phyloP scores from a whole-genome alignment of 2,888 invertebrate species.

The Tachina fera region DNA sequence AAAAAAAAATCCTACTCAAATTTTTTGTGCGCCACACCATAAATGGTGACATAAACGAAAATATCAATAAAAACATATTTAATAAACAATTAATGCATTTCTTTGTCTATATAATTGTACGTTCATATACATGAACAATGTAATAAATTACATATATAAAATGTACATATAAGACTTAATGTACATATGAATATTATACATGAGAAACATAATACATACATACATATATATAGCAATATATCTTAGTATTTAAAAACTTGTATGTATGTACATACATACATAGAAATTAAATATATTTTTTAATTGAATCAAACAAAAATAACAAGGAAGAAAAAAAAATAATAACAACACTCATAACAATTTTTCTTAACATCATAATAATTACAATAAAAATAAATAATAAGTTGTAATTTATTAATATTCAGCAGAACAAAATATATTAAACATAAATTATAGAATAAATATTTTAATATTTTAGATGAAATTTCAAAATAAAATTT shows the following conservation, averaged over 20 bases:
- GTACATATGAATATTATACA: slow-evolving; percentile 7
- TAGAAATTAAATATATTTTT: slow-evolving; percentile 53
- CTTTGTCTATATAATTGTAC: slow-evolving; percentile 38
- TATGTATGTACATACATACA: slow-evolving; percentile 50
- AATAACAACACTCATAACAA: neutral
- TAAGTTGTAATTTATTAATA: slow-evolving; percentile 40
- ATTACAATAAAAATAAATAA: slow-evolving; percentile 30
- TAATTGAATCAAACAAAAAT: slow-evolving; percentile 26
- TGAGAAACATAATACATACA: neutral
- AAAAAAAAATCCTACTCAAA: neutral
- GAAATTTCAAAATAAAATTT: slow-evolving; percentile 41
- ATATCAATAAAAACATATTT: slow-evolving; percentile 17
- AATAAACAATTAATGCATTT: slow-evolving; percentile 58
- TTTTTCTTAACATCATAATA: slow-evolving; percentile 36
- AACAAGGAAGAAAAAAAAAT: neutral
- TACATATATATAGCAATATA: neutral
- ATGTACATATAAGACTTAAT: neutral
- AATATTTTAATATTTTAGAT: slow-evolving; percentile 70
- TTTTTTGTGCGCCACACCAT: neutral
- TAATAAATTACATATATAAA: neutral
- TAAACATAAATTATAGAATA: slow-evolving; percentile 55
- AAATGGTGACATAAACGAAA: slow-evolving; percentile 13
- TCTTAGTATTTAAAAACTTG: neutral
- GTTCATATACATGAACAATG: slow-evolving; percentile 14
- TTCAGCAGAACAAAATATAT: slow-evolving; percentile 35